Conservation (phyloP, 1,140 invertebrate genomes). For the Drosophila nigromelanica region DNA sequence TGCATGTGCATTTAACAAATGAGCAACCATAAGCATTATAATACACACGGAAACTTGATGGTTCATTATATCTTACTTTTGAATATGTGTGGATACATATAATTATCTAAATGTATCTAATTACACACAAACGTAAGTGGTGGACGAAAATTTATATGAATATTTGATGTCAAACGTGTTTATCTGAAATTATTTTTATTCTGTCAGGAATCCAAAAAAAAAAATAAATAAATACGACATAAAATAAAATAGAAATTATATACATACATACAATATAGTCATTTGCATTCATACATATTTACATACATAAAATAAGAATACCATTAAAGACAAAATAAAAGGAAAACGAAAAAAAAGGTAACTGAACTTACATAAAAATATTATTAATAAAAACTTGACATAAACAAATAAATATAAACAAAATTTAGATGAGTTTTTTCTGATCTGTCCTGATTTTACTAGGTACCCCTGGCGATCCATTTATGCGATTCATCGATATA, state of each 20-base stretch:
- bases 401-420: slow-evolving; percentile 49
- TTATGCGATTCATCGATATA: too few relatives aligned
- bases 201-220: slow-evolving; percentile 31
- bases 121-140: slow-evolving; percentile 19
- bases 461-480: too few relatives aligned
- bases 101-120: slow-evolving; percentile 22
- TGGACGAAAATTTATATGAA: slow-evolving; percentile 23
- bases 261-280: slow-evolving; percentile 39
- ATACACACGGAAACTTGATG: slow-evolving; percentile 19
- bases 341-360: slow-evolving; percentile 41
- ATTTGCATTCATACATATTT: slow-evolving; percentile 70
- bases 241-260: slow-evolving; percentile 29
- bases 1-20: slow-evolving; percentile 52
- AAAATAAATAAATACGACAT: slow-evolving; percentile 15
- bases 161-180: slow-evolving; percentile 51
- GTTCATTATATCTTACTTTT: slow-evolving; percentile 24
- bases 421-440: slow-evolving; percentile 30
- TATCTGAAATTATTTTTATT: slow-evolving; percentile 55
- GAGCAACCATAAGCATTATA: slow-evolving; percentile 53
- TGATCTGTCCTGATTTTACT: slow-evolving; percentile 6
- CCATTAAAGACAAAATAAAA: slow-evolving; percentile 26
- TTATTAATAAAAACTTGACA: slow-evolving; percentile 63
- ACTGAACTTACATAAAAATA: slow-evolving; percentile 76
- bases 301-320: slow-evolving; percentile 64
- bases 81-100: slow-evolving; percentile 8